Conservation (phyloP, 2,888 invertebrate species). For the Pseudococcus jackbeardsleyi region DNA sequence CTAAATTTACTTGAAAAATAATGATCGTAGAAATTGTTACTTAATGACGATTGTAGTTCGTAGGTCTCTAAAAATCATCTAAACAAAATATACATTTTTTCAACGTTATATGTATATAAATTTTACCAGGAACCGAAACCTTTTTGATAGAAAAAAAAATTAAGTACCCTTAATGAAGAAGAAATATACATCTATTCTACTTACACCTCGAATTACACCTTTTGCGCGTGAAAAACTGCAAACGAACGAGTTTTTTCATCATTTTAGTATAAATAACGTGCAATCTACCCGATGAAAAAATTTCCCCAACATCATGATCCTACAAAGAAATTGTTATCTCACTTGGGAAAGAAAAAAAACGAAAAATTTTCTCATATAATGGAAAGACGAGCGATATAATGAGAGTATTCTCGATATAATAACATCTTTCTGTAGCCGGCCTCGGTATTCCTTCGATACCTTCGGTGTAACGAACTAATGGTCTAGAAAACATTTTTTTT, state of each 20-base stretch:
- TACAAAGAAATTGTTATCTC: constrained; percentile 5
- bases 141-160: background rate
- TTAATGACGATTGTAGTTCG: too few relatives aligned
- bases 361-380: background rate
- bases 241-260: background rate
- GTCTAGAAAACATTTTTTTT: constrained; percentile 40
- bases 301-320: background rate
- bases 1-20: too few relatives aligned
- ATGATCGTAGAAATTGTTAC: too few relatives aligned
- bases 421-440: background rate
- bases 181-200: background rate
- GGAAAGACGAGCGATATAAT: constrained; percentile 26
- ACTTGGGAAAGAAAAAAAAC: background rate
- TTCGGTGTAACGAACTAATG: constrained; percentile 34
- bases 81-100: too few relatives aligned
- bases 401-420: constrained; percentile 6
- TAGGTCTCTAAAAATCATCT: too few relatives aligned
- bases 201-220: background rate
- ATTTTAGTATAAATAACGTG: background rate
- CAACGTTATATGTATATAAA: background rate
- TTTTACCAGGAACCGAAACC: background rate
- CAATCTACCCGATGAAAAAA: background rate
- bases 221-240: background rate
- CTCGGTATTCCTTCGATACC: background rate
- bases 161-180: background rate